These are phyloP conservation scores for Cynopterus brachyotis DNA, from an alignment of 2,113 vertebrate species.

Conservation along the genomic window DNA sequence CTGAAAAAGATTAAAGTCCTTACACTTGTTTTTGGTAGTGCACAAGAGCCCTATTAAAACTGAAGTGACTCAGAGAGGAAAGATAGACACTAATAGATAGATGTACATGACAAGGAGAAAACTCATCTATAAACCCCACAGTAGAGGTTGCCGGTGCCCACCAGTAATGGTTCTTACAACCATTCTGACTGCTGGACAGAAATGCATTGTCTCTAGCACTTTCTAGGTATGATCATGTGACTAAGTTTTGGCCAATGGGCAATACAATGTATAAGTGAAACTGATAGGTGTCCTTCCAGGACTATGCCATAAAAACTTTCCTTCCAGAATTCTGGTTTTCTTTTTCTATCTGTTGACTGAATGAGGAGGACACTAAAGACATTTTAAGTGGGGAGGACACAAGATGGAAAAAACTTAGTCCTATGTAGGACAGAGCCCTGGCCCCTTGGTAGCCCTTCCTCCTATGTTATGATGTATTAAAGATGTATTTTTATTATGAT, in stretches of 20 bases:
- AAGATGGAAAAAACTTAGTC: neutral
- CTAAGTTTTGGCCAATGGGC: too few species aligned
- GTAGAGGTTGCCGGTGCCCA: neutral
- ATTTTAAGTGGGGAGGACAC: neutral
- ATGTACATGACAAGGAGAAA: neutral
- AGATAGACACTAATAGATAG: neutral
- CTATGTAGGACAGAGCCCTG: accelerated
- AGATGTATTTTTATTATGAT: neutral
- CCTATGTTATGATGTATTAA: neutral
- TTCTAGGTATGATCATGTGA: neutral
- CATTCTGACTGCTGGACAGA: neutral
- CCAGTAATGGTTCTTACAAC: neutral
- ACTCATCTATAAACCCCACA: neutral
- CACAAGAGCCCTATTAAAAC: neutral
- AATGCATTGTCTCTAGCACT: neutral
- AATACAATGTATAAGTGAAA: neutral
- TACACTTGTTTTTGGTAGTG: neutral
- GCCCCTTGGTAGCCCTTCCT: accelerated
- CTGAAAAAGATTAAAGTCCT: neutral
- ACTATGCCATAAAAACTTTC: neutral
- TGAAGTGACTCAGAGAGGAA: neutral
- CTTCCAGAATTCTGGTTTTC: neutral
- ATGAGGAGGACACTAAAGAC: neutral
- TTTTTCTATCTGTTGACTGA: neutral
- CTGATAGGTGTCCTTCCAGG: neutral